A percentile compares a stretch with the other conserved stretches of the same genome.
phyloP scores from a whole-genome alignment of 1,140 invertebrate species.

The Proctacanthus coquilletti region DNA sequence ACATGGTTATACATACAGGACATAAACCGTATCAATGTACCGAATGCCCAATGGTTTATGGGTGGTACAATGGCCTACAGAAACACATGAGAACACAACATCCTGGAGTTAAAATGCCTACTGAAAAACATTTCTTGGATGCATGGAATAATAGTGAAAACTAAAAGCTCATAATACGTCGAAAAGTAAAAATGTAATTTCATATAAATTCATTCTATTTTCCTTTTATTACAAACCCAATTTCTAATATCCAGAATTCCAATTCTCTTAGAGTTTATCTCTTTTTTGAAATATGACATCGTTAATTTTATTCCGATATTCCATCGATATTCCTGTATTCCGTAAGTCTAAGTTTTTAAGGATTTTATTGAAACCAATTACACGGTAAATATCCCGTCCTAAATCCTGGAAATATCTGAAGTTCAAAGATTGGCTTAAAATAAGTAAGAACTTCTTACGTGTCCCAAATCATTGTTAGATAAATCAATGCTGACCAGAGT shows the following conservation, averaged over 20 bases:
- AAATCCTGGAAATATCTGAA: constrained; percentile 12
- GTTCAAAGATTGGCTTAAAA: neutral
- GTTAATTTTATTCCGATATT: constrained; percentile 15
- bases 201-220: too few relatives aligned
- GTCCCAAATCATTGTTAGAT: constrained; percentile 20
- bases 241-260: too few relatives aligned
- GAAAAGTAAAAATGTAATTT: too few relatives aligned
- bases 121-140: constrained; percentile 1
- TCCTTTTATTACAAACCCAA: too few relatives aligned
- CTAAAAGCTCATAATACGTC: neutral
- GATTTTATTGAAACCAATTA: constrained; percentile 19
- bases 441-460: constrained; percentile 9
- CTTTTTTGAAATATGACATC: constrained; percentile 4
- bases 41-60: neutral
- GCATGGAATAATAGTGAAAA: neutral
- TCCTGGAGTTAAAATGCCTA: neutral
- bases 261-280: constrained; percentile 1
- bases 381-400: constrained; percentile 18
- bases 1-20: constrained; percentile 2
- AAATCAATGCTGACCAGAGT: constrained; percentile 17
- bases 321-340: constrained; percentile 17
- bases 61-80: constrained; percentile 2
- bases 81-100: constrained; percentile 1
- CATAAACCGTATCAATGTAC: constrained; percentile 1
- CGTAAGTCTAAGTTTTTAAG: constrained; percentile 20